Evolutionary conservation across 35 echinoderm and acorn worm genomes (phyloP).

Genomic region (Heliocidaris tuberculata): DNA sequence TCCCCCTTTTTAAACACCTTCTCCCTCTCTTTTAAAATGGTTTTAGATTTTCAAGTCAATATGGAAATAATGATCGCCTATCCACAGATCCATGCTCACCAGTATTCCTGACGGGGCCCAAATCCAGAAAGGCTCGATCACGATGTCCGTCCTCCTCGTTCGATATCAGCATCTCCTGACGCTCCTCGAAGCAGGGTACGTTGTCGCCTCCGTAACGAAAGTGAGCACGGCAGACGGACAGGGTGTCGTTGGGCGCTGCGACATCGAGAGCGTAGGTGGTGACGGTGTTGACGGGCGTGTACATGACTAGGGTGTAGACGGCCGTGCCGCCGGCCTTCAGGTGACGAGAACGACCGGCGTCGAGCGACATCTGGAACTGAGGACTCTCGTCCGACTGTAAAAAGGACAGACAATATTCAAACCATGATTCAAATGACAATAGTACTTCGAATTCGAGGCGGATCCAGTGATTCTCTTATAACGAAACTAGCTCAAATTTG

Average conservation of each 20-base stretch:
- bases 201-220: slow-evolving; percentile 60
- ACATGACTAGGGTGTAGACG: slow-evolving; percentile 68
- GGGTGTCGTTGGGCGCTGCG: slow-evolving; percentile 53
- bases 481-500: too few species aligned
- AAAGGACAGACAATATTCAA: background rate
- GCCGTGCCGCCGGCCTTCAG: slow-evolving; percentile 59
- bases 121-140: slow-evolving; percentile 69
- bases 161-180: slow-evolving; percentile 59
- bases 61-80: background rate
- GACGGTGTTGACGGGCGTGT: slow-evolving; percentile 61
- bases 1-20: too few species aligned
- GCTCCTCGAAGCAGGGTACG: slow-evolving; percentile 78
- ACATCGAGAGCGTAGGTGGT: slow-evolving; percentile 74
- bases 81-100: slow-evolving; percentile 4
- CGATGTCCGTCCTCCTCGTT: slow-evolving; percentile 79
- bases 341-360: slow-evolving; percentile 20
- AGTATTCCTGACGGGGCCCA: slow-evolving; percentile 80
- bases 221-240: slow-evolving; percentile 70
- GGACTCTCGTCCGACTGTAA: slow-evolving; percentile 68
- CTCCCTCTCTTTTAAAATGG: too few species aligned
- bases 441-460: background rate
- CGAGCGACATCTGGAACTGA: slow-evolving; percentile 56
- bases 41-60: too few species aligned
- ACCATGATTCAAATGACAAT: background rate
- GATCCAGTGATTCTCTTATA: background rate